Conservation (phyloP, 92 coral and sea anemone genomes). For the Epizoanthus ramosus region DNA sequence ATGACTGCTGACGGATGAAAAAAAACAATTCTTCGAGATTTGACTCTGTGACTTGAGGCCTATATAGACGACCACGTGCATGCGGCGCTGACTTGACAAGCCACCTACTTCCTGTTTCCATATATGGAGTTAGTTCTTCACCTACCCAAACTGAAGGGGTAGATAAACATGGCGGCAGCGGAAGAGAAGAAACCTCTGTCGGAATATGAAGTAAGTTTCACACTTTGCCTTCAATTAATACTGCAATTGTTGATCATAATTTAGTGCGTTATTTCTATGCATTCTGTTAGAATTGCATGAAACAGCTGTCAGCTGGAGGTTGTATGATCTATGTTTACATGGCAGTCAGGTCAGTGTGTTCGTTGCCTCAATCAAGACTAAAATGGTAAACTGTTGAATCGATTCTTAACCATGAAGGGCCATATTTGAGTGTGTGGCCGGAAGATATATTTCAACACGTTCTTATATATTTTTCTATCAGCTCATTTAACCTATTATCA, state of each 20-base stretch:
- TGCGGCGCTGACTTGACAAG: too few species aligned
- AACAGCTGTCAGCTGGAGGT: not conserved
- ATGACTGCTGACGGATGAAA: too few species aligned
- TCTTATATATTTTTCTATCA: not conserved
- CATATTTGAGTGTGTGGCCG: constrained; percentile 3
- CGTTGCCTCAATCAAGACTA: not conserved
- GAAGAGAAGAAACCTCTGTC: constrained; percentile 24
- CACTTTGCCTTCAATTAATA: not conserved
- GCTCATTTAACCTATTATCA: too few species aligned
- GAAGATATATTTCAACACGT: not conserved
- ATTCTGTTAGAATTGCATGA: not conserved
- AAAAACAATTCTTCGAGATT: too few species aligned
- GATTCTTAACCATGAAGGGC: not conserved
- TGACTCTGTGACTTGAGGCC: too few species aligned
- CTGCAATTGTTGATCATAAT: not conserved
- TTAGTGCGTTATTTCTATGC: not conserved
- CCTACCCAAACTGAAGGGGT: not conserved
- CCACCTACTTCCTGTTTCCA: constrained; percentile 28
- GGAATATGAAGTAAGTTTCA: constrained; percentile 25
- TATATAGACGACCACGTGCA: too few species aligned
- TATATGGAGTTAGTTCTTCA: constrained; percentile 3
- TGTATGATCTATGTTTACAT: constrained; percentile 13
- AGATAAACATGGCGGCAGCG: constrained; percentile 31
- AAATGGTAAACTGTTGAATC: constrained; percentile 9
- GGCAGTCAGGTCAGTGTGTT: not conserved